Conservation (phyloP, 2,113 vertebrate genomes). For the Ivindomyrus marchei region DNA sequence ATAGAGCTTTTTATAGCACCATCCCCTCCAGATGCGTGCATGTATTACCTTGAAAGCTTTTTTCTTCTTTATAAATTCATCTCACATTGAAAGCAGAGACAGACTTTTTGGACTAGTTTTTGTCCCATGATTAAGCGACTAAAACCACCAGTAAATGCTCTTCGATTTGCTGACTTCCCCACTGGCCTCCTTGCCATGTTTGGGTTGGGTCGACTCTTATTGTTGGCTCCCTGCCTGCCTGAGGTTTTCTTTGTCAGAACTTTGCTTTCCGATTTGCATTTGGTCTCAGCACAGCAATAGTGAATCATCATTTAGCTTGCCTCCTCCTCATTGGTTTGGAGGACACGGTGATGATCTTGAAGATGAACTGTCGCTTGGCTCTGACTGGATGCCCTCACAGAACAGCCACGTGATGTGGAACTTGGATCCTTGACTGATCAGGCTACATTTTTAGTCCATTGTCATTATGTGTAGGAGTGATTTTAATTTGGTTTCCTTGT, state of each 20-base stretch:
- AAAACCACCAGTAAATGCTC: not conserved
- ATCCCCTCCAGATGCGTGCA: not conserved
- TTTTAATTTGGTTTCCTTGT: not conserved
- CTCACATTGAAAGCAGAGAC: not conserved
- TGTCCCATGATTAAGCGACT: not conserved
- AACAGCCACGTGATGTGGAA: not conserved
- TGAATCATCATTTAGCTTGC: not conserved
- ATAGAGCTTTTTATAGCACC: slow-evolving; percentile 6
- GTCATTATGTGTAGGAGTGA: not conserved
- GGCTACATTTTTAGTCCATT: not conserved
- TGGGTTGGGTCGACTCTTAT: not conserved
- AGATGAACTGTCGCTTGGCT: not conserved
- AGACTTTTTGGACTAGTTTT: not conserved
- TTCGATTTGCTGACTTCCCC: not conserved
- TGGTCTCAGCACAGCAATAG: not conserved
- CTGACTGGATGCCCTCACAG: not conserved
- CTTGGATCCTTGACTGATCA: not conserved
- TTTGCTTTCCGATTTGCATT: not conserved
- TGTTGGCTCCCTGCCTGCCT: not conserved
- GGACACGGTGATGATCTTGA: not conserved
- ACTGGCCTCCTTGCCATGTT: not conserved
- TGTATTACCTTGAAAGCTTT: not conserved
- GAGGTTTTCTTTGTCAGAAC: not conserved
- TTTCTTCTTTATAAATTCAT: not conserved
- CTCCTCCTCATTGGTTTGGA: not conserved